phyloP scores from a whole-genome alignment of 2,888 invertebrate species.

The Dusona sp. region DNA sequence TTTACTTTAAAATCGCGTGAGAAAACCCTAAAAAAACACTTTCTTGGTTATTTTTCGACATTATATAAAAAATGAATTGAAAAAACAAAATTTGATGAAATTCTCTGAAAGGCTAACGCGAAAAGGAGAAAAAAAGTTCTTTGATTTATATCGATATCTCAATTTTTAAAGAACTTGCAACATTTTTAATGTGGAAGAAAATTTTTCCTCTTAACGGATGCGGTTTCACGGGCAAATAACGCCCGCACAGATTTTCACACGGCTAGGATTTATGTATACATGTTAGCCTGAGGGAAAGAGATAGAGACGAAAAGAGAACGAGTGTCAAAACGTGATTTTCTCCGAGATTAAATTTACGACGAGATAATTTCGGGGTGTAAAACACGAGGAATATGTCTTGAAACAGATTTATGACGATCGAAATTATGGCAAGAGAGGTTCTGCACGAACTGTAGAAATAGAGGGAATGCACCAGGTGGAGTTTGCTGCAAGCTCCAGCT shows the following conservation, averaged over 20 bases:
- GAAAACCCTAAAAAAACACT: no score
- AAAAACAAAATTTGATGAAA: no score
- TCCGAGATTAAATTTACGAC: slow-evolving; percentile 57
- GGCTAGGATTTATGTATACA: no score
- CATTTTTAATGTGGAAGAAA: background rate
- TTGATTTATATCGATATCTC: no score
- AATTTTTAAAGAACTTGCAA: no score
- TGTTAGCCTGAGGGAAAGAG: background rate
- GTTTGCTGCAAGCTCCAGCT: slow-evolving; percentile 26
- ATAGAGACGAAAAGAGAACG: background rate
- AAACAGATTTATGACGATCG: slow-evolving; percentile 58
- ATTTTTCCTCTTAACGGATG: background rate
- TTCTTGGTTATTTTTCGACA: no score
- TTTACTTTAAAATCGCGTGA: no score
- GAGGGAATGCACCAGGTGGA: slow-evolving; percentile 39
- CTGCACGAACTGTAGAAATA: slow-evolving; percentile 2
- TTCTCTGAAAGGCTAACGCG: no score
- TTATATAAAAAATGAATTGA: no score
- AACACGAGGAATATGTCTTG: slow-evolving; percentile 56
- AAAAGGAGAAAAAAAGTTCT: no score
- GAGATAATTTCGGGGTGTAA: slow-evolving; percentile 61
- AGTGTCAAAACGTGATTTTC: slow-evolving; percentile 51
- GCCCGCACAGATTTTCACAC: background rate
- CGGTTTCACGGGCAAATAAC: background rate
- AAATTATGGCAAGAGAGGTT: slow-evolving; percentile 23